Base-by-base conservation (phyloP, 2,888 invertebrate genomes). In the Hermodice carunculata region DNA sequence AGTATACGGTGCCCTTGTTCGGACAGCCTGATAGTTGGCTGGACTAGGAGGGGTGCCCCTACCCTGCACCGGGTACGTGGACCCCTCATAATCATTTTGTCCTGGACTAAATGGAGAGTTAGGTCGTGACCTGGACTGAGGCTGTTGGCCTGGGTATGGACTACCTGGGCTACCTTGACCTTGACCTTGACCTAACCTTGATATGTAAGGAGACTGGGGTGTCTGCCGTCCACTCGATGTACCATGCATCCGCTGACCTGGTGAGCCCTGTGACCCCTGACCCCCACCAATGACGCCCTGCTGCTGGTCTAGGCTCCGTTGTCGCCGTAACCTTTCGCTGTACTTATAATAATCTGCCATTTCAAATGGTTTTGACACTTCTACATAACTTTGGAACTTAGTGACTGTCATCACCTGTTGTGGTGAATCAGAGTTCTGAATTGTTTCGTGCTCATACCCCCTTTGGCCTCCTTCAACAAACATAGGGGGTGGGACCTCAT, bases 281-380 rank as follows among this genome's bases (percentile, higher is more conserved):
- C n/a, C n/a, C n/a, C n/a, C n/a, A n/a, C n/a, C n/a, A n/a, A n/a
- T n/a, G n/a, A n/a, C n/a, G n/a, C n/a, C n/a, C n/a, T n/a, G n/a
- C n/a, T n/a, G n/a, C n/a, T n/a, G n/a, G n/a, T n/a, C n/a, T n/a
- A n/a, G 43, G 34, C 31, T 53, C 11, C 64, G 48, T 67, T 89
- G 90, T 74, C 94, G 92, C 68, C 96, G 90, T 85, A 93, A 95
- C 84, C 96, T 95, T 4, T 95, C 96, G 57, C 96, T 97, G 86
- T 98, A 98, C 87, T 97, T 98, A 86, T 96, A 98, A 86, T 96
- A 97, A 86, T 98, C 98, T 0, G 96, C 92, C 94, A 97, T 96
- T 89, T 97, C 97, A 87, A 96, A 98, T 2, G 97, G 97, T 84
- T 98, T 98, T 0, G 94, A 94, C 62, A 95, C 94, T 87, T 98